Base-by-base conservation (phyloP, 2,113 vertebrate species). In the Pundamilia nyererei region DNA sequence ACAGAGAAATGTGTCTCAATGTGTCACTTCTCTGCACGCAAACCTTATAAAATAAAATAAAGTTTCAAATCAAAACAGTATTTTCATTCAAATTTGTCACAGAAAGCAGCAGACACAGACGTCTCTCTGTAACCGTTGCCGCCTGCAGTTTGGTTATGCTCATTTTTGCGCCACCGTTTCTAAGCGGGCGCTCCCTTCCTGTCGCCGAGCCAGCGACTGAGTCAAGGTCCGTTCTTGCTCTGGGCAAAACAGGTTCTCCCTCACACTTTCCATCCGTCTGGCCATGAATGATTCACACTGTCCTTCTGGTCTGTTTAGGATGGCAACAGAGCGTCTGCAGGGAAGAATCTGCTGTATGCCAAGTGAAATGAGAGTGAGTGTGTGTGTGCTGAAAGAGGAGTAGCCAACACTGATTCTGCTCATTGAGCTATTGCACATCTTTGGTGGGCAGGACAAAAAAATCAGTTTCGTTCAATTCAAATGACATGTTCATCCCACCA, bases 271-370 rank as follows among this genome's bases (percentile, higher is more conserved):
- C 94, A 80, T 90, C 62, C 72, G 82, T 86, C 88, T 86, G 79
- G 72, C 92, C 89, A 93, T 89, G 89, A 93, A 92, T 95, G 95
- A 94, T 89, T 95, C 94, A 94, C 54, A 12, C 87, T 77, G 82
- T 56, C 83, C 87, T 47, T 47, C 70, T 84, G 86, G 47, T 86
- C 83, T 87, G 33, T 81, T 87, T 86, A 77, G 70, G 84, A 51
- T 77, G 86, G 79, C 65, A 54, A 7, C 87, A 42, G 35, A 80
- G 54, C 14, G 35, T 15, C 45, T 42, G 72, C 65, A 80, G 80
- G 3, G 49, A 83, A 53, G 72, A 70, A 79, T 80, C 83, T 68
- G 14, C 33, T 81, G 55, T 47, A 26, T 53, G 31, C 47, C 38
- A 21, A 56, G 58, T 6, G 19, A 60, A 62, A 54, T 47, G n/a